These are phyloP conservation scores for Recurvirostra avosetta DNA, from an alignment of 2,113 vertebrate genomes.

Conservation along the genomic window DNA sequence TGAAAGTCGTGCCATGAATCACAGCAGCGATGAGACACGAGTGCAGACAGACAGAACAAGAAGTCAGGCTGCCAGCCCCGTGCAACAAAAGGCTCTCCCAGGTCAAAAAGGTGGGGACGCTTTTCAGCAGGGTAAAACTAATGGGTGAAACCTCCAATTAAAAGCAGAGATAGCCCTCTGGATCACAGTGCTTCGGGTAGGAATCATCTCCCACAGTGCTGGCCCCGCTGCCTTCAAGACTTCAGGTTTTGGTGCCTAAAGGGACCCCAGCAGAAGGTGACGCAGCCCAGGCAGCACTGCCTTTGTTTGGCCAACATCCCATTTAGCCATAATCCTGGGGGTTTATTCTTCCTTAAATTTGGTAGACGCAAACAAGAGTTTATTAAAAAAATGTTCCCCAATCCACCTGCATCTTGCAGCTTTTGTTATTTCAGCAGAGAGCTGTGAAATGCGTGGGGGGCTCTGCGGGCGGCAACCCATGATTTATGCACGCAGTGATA, in stretches of 20 bases:
- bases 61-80: not conserved
- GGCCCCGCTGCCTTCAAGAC: not conserved
- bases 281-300: not conserved
- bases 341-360: not conserved
- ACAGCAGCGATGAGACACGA: not conserved
- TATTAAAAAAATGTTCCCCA: not conserved
- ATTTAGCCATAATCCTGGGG: not conserved
- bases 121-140: constrained; percentile 38
- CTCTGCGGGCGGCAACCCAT: not conserved
- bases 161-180: not conserved
- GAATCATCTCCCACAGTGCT: not conserved
- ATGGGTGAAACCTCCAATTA: not conserved
- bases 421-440: not conserved
- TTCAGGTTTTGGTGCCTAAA: not conserved
- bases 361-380: not conserved
- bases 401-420: not conserved
- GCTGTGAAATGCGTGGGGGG: not conserved
- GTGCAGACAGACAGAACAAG: not conserved
- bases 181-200: not conserved
- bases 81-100: not conserved
- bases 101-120: not conserved
- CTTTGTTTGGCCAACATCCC: not conserved
- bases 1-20: constrained; percentile 13
- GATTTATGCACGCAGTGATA: not conserved
- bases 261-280: not conserved